Evolutionary conservation across 2,797 vertebrate genomes (phyloP).

Genomic region (Aldrovandia affinis): DNA sequence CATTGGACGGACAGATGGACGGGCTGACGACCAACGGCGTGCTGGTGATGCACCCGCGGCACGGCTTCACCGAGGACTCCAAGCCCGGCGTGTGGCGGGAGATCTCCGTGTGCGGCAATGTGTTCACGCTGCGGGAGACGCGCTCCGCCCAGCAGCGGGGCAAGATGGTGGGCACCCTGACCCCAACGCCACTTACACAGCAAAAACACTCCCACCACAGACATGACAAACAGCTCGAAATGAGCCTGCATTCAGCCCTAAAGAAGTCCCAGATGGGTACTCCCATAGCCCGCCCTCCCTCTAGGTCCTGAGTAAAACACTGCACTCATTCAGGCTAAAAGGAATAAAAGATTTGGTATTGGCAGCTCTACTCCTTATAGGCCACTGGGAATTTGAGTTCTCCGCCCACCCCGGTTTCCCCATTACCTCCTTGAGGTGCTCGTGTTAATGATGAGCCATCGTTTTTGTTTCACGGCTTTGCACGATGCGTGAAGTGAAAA

Average conservation of each 20-base stretch:
- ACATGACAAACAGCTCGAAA: no score
- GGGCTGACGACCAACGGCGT: slow-evolving; percentile 94
- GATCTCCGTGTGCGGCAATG: slow-evolving; percentile 92
- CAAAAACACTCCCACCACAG: not conserved
- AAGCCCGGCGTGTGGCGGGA: slow-evolving; percentile 91
- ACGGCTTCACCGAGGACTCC: slow-evolving; percentile 89
- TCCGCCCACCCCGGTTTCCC: not conserved
- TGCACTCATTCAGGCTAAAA: not conserved
- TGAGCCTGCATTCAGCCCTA: not conserved
- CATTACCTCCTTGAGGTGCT: not conserved
- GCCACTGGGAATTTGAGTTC: not conserved
- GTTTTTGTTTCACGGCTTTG: not conserved
- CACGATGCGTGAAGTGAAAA: not conserved
- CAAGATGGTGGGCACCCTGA: slow-evolving; percentile 79
- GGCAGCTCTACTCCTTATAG: not conserved
- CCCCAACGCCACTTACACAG: not conserved
- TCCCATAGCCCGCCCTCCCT: not conserved
- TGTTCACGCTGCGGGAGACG: slow-evolving; percentile 89
- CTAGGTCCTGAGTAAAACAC: not conserved
- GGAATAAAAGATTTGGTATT: not conserved
- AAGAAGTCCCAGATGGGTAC: not conserved
- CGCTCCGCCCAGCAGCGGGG: slow-evolving; percentile 89
- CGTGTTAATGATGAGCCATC: not conserved
- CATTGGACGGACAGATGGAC: slow-evolving; percentile 91
- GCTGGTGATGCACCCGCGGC: slow-evolving; percentile 90